These are phyloP conservation scores for Xenentodon cancila DNA, from an alignment of 2,797 vertebrate species.

Conservation along the genomic window DNA sequence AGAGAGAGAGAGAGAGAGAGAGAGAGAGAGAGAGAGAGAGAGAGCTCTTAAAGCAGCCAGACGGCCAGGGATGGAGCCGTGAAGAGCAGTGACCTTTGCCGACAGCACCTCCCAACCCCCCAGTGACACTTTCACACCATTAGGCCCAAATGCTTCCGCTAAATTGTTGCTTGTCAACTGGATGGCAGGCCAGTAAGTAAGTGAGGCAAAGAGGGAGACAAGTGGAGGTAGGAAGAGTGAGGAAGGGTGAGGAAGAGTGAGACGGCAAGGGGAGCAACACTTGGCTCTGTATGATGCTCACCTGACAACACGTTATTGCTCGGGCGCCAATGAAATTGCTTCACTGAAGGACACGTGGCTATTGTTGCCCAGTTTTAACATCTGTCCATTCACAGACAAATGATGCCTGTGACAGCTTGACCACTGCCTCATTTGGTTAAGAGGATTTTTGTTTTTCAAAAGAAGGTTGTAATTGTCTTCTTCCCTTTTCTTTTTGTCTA, in stretches of 20 bases:
- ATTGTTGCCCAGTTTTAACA: conserved; percentile 34
- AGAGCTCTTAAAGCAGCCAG: conserved; percentile 1
- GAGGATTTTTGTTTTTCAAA: not conserved
- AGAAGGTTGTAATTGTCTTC: no score
- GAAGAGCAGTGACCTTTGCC: conserved; percentile 57
- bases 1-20: no score
- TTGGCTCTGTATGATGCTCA: conserved; percentile 63
- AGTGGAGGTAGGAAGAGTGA: conserved; percentile 11
- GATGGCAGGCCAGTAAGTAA: conserved; percentile 16
- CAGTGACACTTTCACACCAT: conserved; percentile 59
- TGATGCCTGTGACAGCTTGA: conserved; percentile 8
- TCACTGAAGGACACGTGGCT: conserved; percentile 27
- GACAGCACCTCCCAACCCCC: conserved; percentile 15
- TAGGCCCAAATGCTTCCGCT: conserved; percentile 42
- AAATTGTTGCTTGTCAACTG: conserved; percentile 11
- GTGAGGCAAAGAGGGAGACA: conserved; percentile 9
- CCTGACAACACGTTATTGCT: conserved; percentile 65
- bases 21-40: no score
- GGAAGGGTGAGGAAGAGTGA: conserved; percentile 1
- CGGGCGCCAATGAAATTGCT: conserved; percentile 44
- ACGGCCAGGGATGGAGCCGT: conserved; percentile 18
- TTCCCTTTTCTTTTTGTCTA: no score
- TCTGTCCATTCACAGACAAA: conserved; percentile 37
- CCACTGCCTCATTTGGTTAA: not conserved
- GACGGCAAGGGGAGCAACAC: no score